Percentiles rank a stretch among this genome's conserved stretches.
Evolutionary conservation across 1,140 invertebrate species (phyloP).

Genomic region (Scaptomyza hsui): DNA sequence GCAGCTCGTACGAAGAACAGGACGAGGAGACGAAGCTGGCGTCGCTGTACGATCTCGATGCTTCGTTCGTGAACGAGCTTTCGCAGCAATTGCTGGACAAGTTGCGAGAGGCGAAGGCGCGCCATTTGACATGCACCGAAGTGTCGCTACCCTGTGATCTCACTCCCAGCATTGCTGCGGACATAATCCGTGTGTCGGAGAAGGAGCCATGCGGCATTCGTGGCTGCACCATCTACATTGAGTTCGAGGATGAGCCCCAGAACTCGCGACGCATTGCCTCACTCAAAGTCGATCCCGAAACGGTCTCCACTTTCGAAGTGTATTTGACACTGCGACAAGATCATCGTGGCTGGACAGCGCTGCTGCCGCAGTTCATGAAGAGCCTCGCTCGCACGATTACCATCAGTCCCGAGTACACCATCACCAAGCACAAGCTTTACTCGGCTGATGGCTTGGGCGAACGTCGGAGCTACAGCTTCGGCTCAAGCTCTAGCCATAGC

Average conservation of each 20-base stretch:
- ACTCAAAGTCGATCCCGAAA: slow-evolving; percentile 91
- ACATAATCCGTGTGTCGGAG: slow-evolving; percentile 91
- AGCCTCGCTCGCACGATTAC: slow-evolving; percentile 90
- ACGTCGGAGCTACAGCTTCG: slow-evolving; percentile 68
- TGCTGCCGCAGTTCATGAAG: slow-evolving; percentile 94
- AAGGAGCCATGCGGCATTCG: slow-evolving; percentile 93
- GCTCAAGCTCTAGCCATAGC: slow-evolving; percentile 56
- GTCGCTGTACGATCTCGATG: slow-evolving; percentile 50
- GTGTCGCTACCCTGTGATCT: slow-evolving; percentile 92
- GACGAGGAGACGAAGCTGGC: slow-evolving; percentile 27
- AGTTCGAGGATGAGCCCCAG: slow-evolving; percentile 88
- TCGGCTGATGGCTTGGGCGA: slow-evolving; percentile 68
- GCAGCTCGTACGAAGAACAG: slow-evolving; percentile 36
- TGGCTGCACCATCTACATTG: slow-evolving; percentile 90
- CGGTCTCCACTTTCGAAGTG: slow-evolving; percentile 93
- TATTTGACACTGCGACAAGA: slow-evolving; percentile 93
- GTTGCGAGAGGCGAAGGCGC: slow-evolving; percentile 90
- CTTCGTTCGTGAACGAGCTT: slow-evolving; percentile 84
- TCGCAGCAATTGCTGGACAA: slow-evolving; percentile 90
- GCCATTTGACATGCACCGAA: slow-evolving; percentile 91
- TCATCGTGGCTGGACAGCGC: slow-evolving; percentile 90
- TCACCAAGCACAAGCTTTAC: slow-evolving; percentile 94
- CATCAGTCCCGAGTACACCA: slow-evolving; percentile 91
- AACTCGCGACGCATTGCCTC: slow-evolving; percentile 85
- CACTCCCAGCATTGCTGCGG: slow-evolving; percentile 89